Percentiles rank a stretch among this genome's conserved stretches.
Conservation (phyloP, 2,888 invertebrate genomes). For the Omphaloscelis lunosa region DNA sequence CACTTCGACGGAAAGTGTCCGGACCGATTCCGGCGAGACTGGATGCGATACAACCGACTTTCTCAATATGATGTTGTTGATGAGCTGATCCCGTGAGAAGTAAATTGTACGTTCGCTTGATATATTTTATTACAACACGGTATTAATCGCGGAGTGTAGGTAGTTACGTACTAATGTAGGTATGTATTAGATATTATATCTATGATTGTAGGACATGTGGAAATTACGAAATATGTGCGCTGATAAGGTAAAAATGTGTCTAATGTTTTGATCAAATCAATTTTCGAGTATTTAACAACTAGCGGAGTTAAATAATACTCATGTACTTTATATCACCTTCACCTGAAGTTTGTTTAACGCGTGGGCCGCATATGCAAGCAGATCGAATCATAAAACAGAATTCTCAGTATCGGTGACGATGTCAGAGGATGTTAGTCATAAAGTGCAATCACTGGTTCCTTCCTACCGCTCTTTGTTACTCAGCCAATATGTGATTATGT, state of each 20-base stretch:
- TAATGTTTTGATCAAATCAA: conserved; percentile 20
- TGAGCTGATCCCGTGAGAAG: conserved; percentile 69
- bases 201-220: conserved; percentile 14
- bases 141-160: conserved; percentile 6
- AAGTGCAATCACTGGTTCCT: conserved; percentile 65
- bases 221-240: conserved; percentile 18
- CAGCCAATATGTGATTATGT: conserved; percentile 53
- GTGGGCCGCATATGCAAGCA: conserved; percentile 69
- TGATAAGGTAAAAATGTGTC: conserved; percentile 19
- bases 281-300: conserved; percentile 10
- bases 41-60: conserved; percentile 76
- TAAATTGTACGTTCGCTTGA: conserved; percentile 43
- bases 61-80: conserved; percentile 75
- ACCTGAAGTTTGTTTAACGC: conserved; percentile 64
- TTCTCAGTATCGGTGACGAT: conserved; percentile 72
- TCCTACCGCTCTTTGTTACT: conserved; percentile 67
- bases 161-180: neutral
- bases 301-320: conserved; percentile 35
- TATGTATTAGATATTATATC: conserved; percentile 31
- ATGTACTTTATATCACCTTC: conserved; percentile 41
- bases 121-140: conserved; percentile 11
- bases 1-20: conserved; percentile 77
- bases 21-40: conserved; percentile 75
- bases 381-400: conserved; percentile 67
- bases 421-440: conserved; percentile 75